phyloP scores from a whole-genome alignment of 1,140 invertebrate species.

The Telenomus remus region DNA sequence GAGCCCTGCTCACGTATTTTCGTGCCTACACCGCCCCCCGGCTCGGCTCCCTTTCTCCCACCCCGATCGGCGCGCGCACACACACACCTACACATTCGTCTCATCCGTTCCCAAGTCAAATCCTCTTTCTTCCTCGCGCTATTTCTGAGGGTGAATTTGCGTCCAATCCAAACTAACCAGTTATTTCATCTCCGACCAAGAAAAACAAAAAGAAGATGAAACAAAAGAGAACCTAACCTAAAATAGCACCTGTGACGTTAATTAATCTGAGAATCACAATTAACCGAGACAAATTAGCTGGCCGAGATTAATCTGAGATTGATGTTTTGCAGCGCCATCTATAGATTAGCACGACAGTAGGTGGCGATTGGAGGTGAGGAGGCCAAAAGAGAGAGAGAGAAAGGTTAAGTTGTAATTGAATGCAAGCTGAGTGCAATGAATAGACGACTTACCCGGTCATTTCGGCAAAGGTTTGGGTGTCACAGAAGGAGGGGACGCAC shows the following conservation, averaged over 20 bases:
- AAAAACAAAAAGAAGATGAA: no score
- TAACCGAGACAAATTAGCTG: no score
- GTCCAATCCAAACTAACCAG: no score
- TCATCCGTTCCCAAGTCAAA: neutral
- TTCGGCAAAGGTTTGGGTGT: neutral
- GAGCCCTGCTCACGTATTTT: conserved; percentile 58
- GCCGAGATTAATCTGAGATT: no score
- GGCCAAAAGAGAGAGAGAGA: neutral
- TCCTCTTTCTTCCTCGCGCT: neutral
- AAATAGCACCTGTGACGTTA: no score
- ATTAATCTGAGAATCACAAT: no score
- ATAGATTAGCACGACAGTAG: no score
- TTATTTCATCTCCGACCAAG: no score
- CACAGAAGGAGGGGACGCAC: conserved; percentile 20
- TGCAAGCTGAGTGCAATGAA: neutral
- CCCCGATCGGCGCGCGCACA: conserved; percentile 15
- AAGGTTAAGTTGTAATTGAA: neutral
- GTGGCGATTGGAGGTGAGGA: no score
- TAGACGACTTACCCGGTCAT: conserved; percentile 4
- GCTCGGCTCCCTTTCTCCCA: conserved; percentile 46
- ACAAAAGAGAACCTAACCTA: no score
- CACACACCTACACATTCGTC: conserved; percentile 14
- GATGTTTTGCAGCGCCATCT: no score
- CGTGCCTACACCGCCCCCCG: conserved; percentile 63
- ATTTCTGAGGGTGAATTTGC: neutral